phyloP scores from a whole-genome alignment of 2,113 vertebrate genomes.

The Pipa parva region DNA sequence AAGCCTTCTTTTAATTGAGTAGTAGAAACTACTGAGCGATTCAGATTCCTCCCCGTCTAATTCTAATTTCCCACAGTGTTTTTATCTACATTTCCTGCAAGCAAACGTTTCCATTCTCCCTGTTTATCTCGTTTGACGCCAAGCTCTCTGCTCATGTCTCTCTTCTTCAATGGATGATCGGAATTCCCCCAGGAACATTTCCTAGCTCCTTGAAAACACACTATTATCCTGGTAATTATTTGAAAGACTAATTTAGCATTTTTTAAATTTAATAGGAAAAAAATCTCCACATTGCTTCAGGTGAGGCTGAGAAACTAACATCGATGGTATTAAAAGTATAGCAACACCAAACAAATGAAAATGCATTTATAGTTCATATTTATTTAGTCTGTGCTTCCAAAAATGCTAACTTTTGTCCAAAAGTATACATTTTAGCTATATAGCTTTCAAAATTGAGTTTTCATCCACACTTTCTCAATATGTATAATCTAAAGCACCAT shows the following conservation, averaged over 20 bases:
- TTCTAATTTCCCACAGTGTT: background rate
- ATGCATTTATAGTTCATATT: no score
- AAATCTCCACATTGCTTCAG: conserved; percentile 11
- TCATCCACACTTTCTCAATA: no score
- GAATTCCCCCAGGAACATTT: conserved; percentile 3
- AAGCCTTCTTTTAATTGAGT: conserved; percentile 8
- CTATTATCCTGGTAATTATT: conserved; percentile 33
- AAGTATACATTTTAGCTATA: no score
- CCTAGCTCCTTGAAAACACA: conserved; percentile 16
- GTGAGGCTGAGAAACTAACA: conserved; percentile 1
- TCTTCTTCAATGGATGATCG: conserved; percentile 4
- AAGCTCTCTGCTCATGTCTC: conserved; percentile 1
- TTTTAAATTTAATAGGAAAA: conserved; percentile 26
- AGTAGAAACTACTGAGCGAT: background rate
- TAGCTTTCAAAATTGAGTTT: no score
- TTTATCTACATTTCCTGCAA: conserved; percentile 14
- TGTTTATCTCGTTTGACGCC: background rate
- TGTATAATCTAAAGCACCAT: no score
- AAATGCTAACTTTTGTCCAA: no score
- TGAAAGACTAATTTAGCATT: conserved; percentile 34
- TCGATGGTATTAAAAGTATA: no score
- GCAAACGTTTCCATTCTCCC: background rate
- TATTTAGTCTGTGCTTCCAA: no score
- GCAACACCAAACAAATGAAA: no score
- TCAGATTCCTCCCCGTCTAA: background rate